Conservation (phyloP, 2,797 vertebrate species). For the Thamnophis elegans region DNA sequence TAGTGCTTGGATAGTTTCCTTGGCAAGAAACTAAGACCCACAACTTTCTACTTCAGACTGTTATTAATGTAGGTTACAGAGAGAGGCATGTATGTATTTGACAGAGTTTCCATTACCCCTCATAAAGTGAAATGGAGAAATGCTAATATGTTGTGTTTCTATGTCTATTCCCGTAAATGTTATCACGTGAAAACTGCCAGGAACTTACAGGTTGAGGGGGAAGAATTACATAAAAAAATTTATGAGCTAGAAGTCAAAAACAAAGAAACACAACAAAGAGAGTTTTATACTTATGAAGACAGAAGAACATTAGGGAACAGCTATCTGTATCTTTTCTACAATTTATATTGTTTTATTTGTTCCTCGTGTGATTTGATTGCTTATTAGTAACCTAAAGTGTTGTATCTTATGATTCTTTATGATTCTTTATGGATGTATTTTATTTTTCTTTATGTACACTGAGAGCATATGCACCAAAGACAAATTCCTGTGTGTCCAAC, state of each 20-base stretch:
- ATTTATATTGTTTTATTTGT: too few relatives aligned
- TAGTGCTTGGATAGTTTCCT: slow-evolving; percentile 57
- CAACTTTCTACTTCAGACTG: slow-evolving; percentile 31
- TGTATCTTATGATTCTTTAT: too few relatives aligned
- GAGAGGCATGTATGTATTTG: slow-evolving; percentile 25
- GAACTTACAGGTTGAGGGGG: slow-evolving; percentile 28
- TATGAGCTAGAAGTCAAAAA: slow-evolving; percentile 43
- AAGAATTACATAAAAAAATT: slow-evolving; percentile 46
- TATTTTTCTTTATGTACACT: too few relatives aligned
- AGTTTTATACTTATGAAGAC: neutral
- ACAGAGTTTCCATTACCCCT: slow-evolving; percentile 23
- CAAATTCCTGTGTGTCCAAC: too few relatives aligned
- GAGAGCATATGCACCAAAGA: too few relatives aligned
- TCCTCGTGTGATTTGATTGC: too few relatives aligned
- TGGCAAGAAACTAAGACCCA: slow-evolving; percentile 50
- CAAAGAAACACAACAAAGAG: slow-evolving; percentile 5
- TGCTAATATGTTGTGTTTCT: slow-evolving; percentile 52
- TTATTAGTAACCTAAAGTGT: too few relatives aligned
- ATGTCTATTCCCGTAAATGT: slow-evolving; percentile 51
- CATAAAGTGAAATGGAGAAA: slow-evolving; percentile 4
- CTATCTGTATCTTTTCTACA: neutral
- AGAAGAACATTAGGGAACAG: neutral
- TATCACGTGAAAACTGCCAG: slow-evolving; percentile 28
- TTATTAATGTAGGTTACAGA: slow-evolving; percentile 28
- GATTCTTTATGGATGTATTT: too few relatives aligned